Base-by-base conservation (phyloP, 2,888 invertebrate genomes). In the Temnothorax unifasciatus region DNA sequence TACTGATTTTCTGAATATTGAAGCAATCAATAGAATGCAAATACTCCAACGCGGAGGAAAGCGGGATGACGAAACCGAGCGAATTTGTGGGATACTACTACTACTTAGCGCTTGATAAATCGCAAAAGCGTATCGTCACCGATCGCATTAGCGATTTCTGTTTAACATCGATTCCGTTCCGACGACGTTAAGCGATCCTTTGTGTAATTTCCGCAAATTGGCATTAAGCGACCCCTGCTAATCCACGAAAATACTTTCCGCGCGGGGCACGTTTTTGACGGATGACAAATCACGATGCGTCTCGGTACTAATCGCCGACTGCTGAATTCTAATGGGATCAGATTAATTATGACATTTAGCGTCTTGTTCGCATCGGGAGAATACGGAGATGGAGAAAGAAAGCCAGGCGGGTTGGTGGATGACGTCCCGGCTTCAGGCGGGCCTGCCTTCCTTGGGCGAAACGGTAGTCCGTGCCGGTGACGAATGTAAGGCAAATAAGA, bases 401-500 rank as follows among this genome's bases (percentile, higher is more conserved):
- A 76, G 66, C 66, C 77, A 59, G 59, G 76, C 38, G 57, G 3
- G 15, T 11, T 25, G 69, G 54, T 82, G 76, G 83, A 82, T 71
- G 61, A 15, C 15, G 47, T 25, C 50, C 25, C 25, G 79, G 69
- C 74, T 83, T 82, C 84, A n/a, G 54, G 57, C 34, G 6, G 34
- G 34, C 34, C 34, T 69, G 82, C 54, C 66, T 85, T 64, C 71
- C 82, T 71, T 18, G 61, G 86, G 75, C 81, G 85, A 82, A 84
- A 83, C 69, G 82, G 82, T 61, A 74, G 73, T 83, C 68, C 79
- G 9, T 81, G 73, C 44, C 87, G 84, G 90, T 89, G 91, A 92
- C 91, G 91, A 92, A 93, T 91, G 90, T 91, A 92, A 91, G 88
- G 89, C 87, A 93, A 93, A 93, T 92, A 91, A 90, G 86, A 85